Percentiles rank a stretch among this genome's conserved stretches.
phyloP scores from a whole-genome alignment of 2,113 vertebrate genomes.

The Epinephelus cyanopodus region DNA sequence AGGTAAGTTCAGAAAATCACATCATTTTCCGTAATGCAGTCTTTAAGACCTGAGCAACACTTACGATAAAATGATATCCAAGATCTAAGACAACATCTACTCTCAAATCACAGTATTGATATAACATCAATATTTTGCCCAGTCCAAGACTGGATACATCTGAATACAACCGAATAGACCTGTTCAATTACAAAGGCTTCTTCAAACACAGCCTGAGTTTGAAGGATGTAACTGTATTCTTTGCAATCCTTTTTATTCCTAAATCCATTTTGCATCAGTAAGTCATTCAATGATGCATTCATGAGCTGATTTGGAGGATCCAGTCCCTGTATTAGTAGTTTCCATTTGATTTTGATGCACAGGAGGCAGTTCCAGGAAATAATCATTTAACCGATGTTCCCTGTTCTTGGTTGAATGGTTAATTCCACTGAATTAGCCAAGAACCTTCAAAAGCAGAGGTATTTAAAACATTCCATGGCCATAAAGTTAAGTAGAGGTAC shows the following conservation, averaged over 20 bases:
- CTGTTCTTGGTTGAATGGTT: slow-evolving; percentile 6
- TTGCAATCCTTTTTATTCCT: neutral
- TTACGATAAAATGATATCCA: too few species aligned
- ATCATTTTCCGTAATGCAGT: too few species aligned
- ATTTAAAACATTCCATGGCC: slow-evolving; percentile 14
- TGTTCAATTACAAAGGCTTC: neutral
- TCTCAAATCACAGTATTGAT: too few species aligned
- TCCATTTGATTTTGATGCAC: neutral
- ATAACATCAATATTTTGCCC: too few species aligned
- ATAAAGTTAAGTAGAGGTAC: slow-evolving; percentile 16
- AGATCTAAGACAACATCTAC: too few species aligned
- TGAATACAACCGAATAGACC: neutral
- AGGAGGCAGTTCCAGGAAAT: neutral
- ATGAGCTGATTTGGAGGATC: neutral
- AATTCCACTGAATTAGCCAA: neutral
- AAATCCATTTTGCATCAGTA: neutral
- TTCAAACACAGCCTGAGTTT: neutral
- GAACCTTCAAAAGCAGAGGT: neutral
- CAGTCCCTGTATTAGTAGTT: neutral
- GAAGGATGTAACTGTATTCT: neutral
- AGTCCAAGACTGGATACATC: neutral
- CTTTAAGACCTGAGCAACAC: too few species aligned
- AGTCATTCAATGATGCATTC: neutral
- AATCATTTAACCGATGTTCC: neutral
- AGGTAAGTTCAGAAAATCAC: too few species aligned